Conservation (phyloP, 2,797 vertebrate genomes). For the Pristis pectinata region DNA sequence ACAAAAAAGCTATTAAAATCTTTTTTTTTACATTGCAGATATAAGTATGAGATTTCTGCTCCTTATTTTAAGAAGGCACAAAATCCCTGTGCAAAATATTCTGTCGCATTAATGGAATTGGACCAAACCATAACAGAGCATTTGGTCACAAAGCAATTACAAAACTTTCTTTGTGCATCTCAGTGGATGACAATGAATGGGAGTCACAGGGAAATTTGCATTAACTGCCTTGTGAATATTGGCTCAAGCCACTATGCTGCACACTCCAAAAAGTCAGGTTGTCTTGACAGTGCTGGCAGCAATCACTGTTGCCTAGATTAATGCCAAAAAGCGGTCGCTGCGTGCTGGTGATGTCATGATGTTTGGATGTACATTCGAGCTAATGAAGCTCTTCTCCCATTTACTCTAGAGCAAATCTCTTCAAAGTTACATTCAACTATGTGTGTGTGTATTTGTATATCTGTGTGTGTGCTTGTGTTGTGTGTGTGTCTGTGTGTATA, state of each 20-base stretch:
- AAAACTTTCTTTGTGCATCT: constrained; percentile 35
- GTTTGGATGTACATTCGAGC: constrained; percentile 39
- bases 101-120: neutral
- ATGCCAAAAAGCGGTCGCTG: neutral
- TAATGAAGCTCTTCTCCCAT: neutral
- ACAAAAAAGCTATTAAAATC: neutral
- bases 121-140: neutral
- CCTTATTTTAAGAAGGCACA: neutral
- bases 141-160: constrained; percentile 21
- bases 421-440: neutral
- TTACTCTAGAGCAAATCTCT: neutral
- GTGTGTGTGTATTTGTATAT: too few relatives aligned
- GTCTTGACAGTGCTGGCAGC: constrained; percentile 34
- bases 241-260: constrained; percentile 7
- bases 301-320: neutral
- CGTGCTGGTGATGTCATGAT: constrained; percentile 16
- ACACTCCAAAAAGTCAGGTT: constrained; percentile 37
- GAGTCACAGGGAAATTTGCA: constrained; percentile 33
- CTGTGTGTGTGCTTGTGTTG: too few relatives aligned
- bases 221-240: constrained; percentile 6
- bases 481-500: too few relatives aligned
- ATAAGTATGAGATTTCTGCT: neutral
- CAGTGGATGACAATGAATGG: constrained; percentile 30
- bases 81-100: constrained; percentile 8
- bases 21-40: neutral